Evolutionary conservation across 1,140 invertebrate genomes (phyloP).

Genomic region (Pentalonia nigronervosa): DNA sequence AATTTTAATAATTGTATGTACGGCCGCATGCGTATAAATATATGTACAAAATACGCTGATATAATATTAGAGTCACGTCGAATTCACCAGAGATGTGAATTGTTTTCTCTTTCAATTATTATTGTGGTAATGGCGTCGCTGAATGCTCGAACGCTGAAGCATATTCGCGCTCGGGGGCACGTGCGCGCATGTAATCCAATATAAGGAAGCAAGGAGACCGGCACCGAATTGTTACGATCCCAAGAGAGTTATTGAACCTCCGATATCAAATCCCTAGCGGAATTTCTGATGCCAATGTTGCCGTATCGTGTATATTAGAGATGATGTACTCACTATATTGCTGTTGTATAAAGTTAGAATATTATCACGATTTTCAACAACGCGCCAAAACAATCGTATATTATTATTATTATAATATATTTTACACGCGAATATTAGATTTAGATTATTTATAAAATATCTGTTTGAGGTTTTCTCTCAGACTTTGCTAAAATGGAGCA

Average conservation of each 20-base stretch:
- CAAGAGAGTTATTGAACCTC: conserved; percentile 15
- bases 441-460: background rate
- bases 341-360: background rate
- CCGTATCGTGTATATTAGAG: background rate
- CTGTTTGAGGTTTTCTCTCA: background rate
- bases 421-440: background rate
- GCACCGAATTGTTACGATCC: conserved; percentile 2
- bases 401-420: background rate
- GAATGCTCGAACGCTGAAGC: background rate
- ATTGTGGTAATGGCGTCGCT: background rate
- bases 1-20: too few relatives aligned
- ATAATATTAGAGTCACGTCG: background rate
- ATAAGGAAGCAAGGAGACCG: background rate
- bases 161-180: background rate
- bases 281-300: background rate
- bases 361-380: background rate
- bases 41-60: background rate
- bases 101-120: background rate
- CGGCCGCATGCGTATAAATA: background rate
- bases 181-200: background rate
- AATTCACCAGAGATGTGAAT: background rate
- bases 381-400: background rate
- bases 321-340: background rate
- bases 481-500: background rate
- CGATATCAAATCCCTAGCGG: background rate